Percentiles rank a stretch among this genome's conserved stretches.
These are phyloP conservation scores for Luperina testacea DNA, from an alignment of 2,888 invertebrate genomes.

Conservation along the genomic window DNA sequence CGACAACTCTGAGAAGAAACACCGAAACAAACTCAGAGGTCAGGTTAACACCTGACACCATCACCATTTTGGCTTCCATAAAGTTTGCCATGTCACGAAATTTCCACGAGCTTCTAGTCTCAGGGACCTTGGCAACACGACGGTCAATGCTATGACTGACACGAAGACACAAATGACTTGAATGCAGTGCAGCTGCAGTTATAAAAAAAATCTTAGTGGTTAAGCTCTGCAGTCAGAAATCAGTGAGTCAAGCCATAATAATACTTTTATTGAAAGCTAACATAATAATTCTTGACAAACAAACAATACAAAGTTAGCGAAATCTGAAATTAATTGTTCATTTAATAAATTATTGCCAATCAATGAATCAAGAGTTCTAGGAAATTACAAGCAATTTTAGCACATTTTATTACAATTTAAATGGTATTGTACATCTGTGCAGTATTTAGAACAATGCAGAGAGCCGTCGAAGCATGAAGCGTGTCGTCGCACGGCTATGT, in stretches of 20 bases:
- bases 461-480: slow-evolving; percentile 70
- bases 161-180: slow-evolving; percentile 9
- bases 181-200: background rate
- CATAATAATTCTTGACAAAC: background rate
- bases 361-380: slow-evolving; percentile 57
- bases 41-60: background rate
- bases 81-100: background rate
- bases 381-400: too few relatives aligned
- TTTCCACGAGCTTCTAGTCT: background rate
- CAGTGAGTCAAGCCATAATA: background rate
- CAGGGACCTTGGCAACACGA: slow-evolving; percentile 7
- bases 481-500: slow-evolving; percentile 70
- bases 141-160: background rate
- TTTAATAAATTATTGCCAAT: slow-evolving; percentile 44
- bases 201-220: background rate
- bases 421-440: slow-evolving; percentile 53
- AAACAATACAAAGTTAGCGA: slow-evolving; percentile 17
- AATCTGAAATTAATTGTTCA: slow-evolving; percentile 20
- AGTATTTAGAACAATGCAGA: slow-evolving; percentile 63
- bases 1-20: background rate
- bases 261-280: background rate
- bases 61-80: background rate
- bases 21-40: background rate
- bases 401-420: slow-evolving; percentile 44
- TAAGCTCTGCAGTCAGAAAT: background rate